Percentiles rank a stretch among this genome's conserved stretches.
These are phyloP conservation scores for Distichodus sexfasciatus DNA, from an alignment of 2,797 vertebrate species.

Conservation along the genomic window DNA sequence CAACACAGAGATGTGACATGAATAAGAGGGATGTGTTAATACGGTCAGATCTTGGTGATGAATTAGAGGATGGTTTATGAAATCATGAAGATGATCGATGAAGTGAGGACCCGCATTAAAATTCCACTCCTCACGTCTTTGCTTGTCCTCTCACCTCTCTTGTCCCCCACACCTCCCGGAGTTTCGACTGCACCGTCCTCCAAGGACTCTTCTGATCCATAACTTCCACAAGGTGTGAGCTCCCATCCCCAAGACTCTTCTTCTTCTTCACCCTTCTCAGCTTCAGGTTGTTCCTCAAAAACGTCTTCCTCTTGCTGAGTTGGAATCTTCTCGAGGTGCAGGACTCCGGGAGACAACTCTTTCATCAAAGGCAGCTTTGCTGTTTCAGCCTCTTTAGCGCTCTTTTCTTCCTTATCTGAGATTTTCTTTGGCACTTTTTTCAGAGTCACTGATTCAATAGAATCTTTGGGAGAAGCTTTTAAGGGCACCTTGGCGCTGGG, in stretches of 20 bases:
- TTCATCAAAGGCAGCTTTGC: constrained; percentile 56
- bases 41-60: constrained; percentile 38
- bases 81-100: constrained; percentile 49
- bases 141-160: constrained; percentile 80
- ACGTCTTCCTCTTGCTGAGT: constrained; percentile 72
- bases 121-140: constrained; percentile 56
- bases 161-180: constrained; percentile 71
- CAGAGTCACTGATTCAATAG: constrained; percentile 51
- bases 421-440: constrained; percentile 62
- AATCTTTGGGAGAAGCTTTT: constrained; percentile 61
- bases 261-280: constrained; percentile 54
- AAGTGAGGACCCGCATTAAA: constrained; percentile 27
- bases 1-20: neutral
- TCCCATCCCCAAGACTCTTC: constrained; percentile 77
- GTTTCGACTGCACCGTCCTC: constrained; percentile 69
- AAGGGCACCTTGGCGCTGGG: constrained; percentile 44
- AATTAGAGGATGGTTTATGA: constrained; percentile 52
- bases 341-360: constrained; percentile 67
- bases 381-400: constrained; percentile 37
- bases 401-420: constrained; percentile 53
- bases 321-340: constrained; percentile 69
- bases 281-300: constrained; percentile 52
- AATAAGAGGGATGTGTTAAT: constrained; percentile 17
- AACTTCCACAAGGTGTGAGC: constrained; percentile 61
- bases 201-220: constrained; percentile 61